A percentile compares a stretch with the other conserved stretches of the same genome.
Evolutionary conservation across 2,113 vertebrate genomes (phyloP).

Genomic region (Manacus vitellinus): DNA sequence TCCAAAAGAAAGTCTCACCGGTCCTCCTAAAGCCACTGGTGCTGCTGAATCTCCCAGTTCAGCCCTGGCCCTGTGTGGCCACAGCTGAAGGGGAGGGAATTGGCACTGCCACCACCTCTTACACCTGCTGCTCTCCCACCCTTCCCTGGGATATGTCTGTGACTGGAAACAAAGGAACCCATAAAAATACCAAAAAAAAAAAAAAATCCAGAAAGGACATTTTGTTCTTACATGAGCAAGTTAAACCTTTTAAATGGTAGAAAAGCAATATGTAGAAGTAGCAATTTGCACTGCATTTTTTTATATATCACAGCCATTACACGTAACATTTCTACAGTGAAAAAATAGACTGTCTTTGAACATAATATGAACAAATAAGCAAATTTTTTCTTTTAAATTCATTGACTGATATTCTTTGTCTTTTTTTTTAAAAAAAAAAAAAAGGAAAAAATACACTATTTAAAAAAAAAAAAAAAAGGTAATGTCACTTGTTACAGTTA

Average conservation of each 20-base stretch:
- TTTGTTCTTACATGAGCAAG: constrained; percentile 45
- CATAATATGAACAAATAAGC: constrained; percentile 90
- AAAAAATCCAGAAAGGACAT: background rate
- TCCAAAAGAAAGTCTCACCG: background rate
- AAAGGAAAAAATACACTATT: constrained; percentile 74
- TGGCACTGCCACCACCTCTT: background rate
- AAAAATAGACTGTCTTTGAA: constrained; percentile 98
- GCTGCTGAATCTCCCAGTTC: background rate
- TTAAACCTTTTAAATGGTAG: constrained; percentile 55
- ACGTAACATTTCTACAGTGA: constrained; percentile 87
- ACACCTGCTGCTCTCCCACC: background rate
- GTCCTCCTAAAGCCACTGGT: background rate
- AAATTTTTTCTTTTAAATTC: constrained; percentile 74
- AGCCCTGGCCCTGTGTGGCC: background rate
- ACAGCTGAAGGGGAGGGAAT: background rate
- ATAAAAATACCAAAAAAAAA: background rate
- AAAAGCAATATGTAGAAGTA: constrained; percentile 54
- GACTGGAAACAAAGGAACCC: background rate
- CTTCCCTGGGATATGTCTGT: constrained; percentile 38
- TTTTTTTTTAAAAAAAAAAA: constrained; percentile 47
- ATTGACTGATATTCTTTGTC: constrained; percentile 62
- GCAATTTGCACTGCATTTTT: constrained; percentile 51
- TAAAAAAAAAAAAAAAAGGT: constrained; percentile 66
- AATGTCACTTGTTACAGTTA: constrained; percentile 77
- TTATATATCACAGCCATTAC: constrained; percentile 70